These are phyloP conservation scores for Eublepharis macularius DNA, from an alignment of 2,113 vertebrate genomes.

Conservation along the genomic window DNA sequence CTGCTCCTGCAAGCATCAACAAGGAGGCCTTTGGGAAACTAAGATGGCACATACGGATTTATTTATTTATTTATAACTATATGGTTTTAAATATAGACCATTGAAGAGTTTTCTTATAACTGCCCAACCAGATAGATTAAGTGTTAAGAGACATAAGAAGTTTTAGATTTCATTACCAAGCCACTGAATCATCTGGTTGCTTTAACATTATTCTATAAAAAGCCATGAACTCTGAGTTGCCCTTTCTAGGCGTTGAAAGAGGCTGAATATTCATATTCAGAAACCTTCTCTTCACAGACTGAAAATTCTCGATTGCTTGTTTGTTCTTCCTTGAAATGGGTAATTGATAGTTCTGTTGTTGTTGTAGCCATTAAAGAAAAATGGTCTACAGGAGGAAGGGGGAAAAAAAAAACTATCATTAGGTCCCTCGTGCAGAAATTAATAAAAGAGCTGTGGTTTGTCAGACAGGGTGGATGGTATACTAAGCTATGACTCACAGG, in stretches of 20 bases:
- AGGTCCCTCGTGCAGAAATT: constrained; percentile 28
- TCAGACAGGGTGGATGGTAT: not conserved
- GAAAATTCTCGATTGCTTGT: constrained; percentile 48
- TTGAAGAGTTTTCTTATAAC: constrained; percentile 19
- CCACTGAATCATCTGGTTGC: constrained; percentile 14
- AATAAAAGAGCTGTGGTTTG: not conserved
- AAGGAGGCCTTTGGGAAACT: not conserved
- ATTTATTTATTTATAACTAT: not conserved
- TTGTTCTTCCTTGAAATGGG: constrained; percentile 64
- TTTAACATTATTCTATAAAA: constrained; percentile 20
- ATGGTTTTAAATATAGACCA: not conserved
- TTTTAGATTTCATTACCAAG: constrained; percentile 18
- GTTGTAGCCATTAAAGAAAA: constrained; percentile 43
- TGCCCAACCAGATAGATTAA: constrained; percentile 24
- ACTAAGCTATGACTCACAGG: constrained; percentile 28
- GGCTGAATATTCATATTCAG: constrained; percentile 45
- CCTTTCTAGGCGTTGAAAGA: constrained; percentile 40
- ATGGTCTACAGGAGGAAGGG: constrained; percentile 53
- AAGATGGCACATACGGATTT: not conserved
- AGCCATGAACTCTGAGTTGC: not conserved
- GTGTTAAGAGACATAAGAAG: not conserved
- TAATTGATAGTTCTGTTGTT: constrained; percentile 46
- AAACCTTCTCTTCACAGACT: constrained; percentile 30
- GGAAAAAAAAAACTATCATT: constrained; percentile 19
- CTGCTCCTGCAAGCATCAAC: not conserved